Evolutionary conservation across 2,888 invertebrate species (phyloP).

Genomic region (Mellilla xanthometata): DNA sequence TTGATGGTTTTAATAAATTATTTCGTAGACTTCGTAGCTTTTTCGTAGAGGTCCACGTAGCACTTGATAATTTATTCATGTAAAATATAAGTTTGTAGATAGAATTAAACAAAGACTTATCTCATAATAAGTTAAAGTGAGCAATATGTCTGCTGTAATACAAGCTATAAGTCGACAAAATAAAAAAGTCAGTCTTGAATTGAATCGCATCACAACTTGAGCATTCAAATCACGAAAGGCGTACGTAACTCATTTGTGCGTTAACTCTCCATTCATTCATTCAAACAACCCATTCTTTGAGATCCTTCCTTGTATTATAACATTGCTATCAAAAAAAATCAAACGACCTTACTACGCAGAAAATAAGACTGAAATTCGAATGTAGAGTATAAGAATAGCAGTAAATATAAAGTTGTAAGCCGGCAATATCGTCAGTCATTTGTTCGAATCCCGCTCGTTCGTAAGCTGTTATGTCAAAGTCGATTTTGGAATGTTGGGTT

Average conservation of each 20-base stretch:
- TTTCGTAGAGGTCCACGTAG: no score
- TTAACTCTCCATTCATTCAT: slow-evolving; percentile 67
- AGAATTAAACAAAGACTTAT: no score
- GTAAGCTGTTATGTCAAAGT: slow-evolving; percentile 25
- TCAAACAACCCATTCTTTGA: slow-evolving; percentile 57
- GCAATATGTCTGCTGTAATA: no score
- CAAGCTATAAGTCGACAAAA: no score
- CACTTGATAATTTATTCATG: no score
- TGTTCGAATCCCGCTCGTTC: slow-evolving; percentile 13
- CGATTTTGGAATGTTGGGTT: slow-evolving; percentile 28
- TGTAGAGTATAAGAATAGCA: background rate
- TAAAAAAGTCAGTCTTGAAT: background rate
- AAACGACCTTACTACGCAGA: background rate
- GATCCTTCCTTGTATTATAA: slow-evolving; percentile 5
- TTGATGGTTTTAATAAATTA: no score
- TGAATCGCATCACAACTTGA: background rate
- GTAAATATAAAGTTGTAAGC: slow-evolving; percentile 1
- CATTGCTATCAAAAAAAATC: background rate
- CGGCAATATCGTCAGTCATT: slow-evolving; percentile 21
- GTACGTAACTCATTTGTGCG: slow-evolving; percentile 56
- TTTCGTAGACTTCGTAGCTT: no score
- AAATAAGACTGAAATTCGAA: background rate
- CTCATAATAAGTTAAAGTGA: no score
- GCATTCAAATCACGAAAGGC: slow-evolving; percentile 13
- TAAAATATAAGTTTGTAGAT: no score